Percentiles rank a stretch among this genome's conserved stretches.
Conservation (phyloP, 2,888 invertebrate genomes). For the Lepetodrilus schrolli region DNA sequence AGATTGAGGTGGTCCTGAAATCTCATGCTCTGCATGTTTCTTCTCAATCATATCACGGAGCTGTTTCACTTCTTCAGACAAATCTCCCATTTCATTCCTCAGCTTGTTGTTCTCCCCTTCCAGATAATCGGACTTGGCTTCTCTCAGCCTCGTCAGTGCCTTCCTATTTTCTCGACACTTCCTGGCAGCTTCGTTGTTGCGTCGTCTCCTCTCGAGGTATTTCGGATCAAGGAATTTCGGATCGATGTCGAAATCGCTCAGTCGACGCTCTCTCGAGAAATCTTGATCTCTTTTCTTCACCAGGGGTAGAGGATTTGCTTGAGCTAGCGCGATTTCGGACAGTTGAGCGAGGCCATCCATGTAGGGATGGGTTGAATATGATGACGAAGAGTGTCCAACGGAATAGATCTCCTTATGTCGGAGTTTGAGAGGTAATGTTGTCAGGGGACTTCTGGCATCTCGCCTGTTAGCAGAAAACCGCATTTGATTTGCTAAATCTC, state of each 20-base stretch:
- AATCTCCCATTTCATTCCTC: slow-evolving; percentile 83
- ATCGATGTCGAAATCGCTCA: background rate
- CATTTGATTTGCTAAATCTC: slow-evolving; percentile 29
- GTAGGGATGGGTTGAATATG: slow-evolving; percentile 43
- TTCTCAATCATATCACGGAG: slow-evolving; percentile 80
- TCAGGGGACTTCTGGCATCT: slow-evolving; percentile 43
- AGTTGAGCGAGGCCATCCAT: slow-evolving; percentile 66
- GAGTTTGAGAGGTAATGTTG: slow-evolving; percentile 64
- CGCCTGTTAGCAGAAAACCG: slow-evolving; percentile 22
- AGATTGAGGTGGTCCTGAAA: background rate
- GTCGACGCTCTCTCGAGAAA: background rate
- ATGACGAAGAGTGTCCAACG: slow-evolving; percentile 23
- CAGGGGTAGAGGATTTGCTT: slow-evolving; percentile 55
- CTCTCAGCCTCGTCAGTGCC: slow-evolving; percentile 73
- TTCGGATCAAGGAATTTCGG: slow-evolving; percentile 60
- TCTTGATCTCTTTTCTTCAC: slow-evolving; percentile 42
- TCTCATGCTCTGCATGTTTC: slow-evolving; percentile 55
- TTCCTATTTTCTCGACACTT: slow-evolving; percentile 76
- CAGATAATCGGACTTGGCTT: slow-evolving; percentile 72
- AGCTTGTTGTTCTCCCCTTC: slow-evolving; percentile 80
- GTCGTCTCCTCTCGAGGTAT: slow-evolving; percentile 75
- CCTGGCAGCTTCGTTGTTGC: slow-evolving; percentile 77
- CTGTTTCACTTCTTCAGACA: slow-evolving; percentile 92
- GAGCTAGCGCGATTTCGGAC: slow-evolving; percentile 65
- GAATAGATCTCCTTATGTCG: slow-evolving; percentile 57